Conservation (phyloP, 1,140 invertebrate species). For the Ooceraea biroi region DNA sequence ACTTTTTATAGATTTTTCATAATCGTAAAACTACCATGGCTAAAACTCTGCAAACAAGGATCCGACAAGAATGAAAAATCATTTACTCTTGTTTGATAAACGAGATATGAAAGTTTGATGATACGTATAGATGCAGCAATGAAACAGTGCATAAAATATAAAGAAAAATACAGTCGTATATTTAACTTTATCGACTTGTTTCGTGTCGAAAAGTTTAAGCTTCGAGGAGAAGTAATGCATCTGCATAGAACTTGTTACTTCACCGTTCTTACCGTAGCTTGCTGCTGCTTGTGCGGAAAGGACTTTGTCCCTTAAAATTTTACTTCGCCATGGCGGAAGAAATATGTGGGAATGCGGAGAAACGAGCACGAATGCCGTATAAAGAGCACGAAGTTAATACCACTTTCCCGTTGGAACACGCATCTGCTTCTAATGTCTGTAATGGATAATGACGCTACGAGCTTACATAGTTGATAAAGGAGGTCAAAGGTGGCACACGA, state of each 20-base stretch:
- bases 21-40: not conserved
- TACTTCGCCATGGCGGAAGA: not conserved
- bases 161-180: not conserved
- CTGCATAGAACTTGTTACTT: not conserved
- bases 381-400: not conserved
- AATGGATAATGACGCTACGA: not conserved
- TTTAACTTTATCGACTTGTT: not conserved
- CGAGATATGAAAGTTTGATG: not conserved
- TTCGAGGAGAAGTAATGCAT: not conserved
- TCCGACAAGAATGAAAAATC: not conserved
- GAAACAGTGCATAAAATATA: not conserved
- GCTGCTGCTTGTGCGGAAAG: too few relatives aligned
- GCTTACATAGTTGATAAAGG: conserved; percentile 12
- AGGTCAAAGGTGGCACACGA: not conserved
- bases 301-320: not conserved
- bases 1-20: not conserved
- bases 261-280: not conserved
- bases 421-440: not conserved
- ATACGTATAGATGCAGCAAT: too few relatives aligned
- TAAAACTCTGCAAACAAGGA: not conserved
- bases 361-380: not conserved
- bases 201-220: not conserved
- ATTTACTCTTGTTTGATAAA: not conserved
- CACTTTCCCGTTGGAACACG: not conserved
- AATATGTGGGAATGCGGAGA: too few relatives aligned